Percentiles rank a stretch among this genome's conserved stretches.
Conservation (phyloP, 2,797 vertebrate species). For the Peromyscus eremicus region DNA sequence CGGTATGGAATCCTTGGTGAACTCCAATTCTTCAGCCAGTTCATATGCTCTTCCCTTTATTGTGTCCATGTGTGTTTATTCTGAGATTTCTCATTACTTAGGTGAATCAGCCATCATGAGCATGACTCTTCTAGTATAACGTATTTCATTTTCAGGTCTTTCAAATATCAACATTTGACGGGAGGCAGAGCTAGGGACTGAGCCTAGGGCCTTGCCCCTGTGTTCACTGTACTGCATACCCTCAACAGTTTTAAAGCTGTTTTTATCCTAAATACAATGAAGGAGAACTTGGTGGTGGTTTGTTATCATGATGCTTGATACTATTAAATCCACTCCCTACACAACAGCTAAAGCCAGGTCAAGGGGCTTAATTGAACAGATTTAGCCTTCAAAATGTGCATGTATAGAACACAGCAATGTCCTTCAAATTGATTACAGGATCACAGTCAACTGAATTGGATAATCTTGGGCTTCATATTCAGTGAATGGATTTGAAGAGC, state of each 20-base stretch:
- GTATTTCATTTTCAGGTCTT: conserved; percentile 6
- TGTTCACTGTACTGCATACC: not conserved
- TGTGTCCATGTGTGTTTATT: not conserved
- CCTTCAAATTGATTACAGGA: not conserved
- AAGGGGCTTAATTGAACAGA: not conserved
- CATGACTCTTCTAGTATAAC: not conserved
- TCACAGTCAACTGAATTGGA: not conserved
- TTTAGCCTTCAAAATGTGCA: not conserved
- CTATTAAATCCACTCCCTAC: not conserved
- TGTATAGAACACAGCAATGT: not conserved
- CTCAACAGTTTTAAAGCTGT: not conserved
- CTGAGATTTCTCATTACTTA: not conserved
- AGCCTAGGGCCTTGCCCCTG: not conserved
- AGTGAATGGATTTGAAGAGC: not conserved
- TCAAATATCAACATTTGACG: not conserved
- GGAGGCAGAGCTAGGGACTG: not conserved
- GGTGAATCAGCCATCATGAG: not conserved
- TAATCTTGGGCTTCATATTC: not conserved
- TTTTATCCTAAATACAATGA: conserved; percentile 21
- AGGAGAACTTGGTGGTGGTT: not conserved
- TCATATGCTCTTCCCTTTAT: conserved; percentile 15
- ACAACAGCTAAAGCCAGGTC: not conserved
- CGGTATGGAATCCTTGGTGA: not conserved
- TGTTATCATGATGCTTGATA: not conserved
- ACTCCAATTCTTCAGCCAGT: not conserved